Conservation (phyloP, 2,797 vertebrate genomes). For the Crocidura indochinensis region DNA sequence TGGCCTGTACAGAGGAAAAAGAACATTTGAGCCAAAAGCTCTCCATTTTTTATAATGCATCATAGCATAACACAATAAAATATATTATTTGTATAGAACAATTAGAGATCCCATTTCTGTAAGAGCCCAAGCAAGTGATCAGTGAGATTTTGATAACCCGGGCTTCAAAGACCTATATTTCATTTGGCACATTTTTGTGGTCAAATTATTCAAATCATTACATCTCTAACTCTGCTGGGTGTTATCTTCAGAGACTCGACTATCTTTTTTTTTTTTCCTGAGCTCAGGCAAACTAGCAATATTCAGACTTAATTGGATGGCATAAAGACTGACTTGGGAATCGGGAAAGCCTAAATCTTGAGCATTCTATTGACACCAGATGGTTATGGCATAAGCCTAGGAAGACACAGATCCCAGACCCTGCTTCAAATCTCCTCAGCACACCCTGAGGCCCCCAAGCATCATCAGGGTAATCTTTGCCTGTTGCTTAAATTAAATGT, state of each 20-base stretch:
- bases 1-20: conserved; percentile 55
- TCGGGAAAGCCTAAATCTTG: conserved; percentile 5
- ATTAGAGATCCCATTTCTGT: conserved; percentile 43
- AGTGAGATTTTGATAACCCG: conserved; percentile 47
- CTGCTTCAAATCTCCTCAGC: conserved; percentile 66
- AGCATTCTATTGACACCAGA: background rate
- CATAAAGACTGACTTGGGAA: conserved; percentile 56
- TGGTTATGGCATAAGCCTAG: conserved; percentile 8
- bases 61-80: conserved; percentile 54
- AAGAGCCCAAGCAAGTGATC: conserved; percentile 39
- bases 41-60: conserved; percentile 69
- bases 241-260: background rate
- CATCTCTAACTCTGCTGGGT: conserved; percentile 50
- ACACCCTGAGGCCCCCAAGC: conserved; percentile 62
- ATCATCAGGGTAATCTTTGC: conserved; percentile 76
- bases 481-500: conserved; percentile 82
- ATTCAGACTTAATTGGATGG: conserved; percentile 58
- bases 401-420: conserved; percentile 22
- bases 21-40: conserved; percentile 76
- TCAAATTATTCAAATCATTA: conserved; percentile 63
- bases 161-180: conserved; percentile 51
- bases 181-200: conserved; percentile 56
- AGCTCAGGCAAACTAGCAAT: background rate
- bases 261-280: conserved; percentile 24
- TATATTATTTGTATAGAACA: conserved; percentile 64